Evolutionary conservation across 2,888 invertebrate genomes (phyloP).

Genomic region (Creontiades dilutus): DNA sequence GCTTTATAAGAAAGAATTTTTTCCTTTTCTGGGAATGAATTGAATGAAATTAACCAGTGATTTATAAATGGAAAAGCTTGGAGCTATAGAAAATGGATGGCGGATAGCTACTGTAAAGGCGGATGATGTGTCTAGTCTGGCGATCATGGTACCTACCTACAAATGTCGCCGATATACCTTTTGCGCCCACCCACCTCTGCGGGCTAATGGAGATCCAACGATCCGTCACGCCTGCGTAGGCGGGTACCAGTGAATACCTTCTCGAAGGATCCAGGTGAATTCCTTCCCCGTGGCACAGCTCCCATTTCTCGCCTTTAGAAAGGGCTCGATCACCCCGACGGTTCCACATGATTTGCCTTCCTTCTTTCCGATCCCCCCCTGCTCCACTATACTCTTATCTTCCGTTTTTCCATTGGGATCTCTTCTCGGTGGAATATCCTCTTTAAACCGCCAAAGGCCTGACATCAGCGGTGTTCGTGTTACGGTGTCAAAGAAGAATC

Average conservation of each 20-base stretch:
- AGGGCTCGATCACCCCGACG: conserved; percentile 34
- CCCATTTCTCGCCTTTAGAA: neutral
- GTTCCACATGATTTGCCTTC: conserved; percentile 60
- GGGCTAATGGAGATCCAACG: conserved; percentile 30
- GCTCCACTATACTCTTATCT: neutral
- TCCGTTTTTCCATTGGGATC: conserved; percentile 11
- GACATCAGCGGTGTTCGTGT: neutral
- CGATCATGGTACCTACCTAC: neutral
- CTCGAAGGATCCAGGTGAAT: conserved; percentile 9
- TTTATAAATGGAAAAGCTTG: no score
- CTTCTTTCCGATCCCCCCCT: neutral
- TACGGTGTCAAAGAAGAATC: neutral
- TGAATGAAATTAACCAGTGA: no score
- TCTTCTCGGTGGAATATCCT: conserved; percentile 25
- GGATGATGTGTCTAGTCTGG: no score
- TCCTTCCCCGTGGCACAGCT: conserved; percentile 17
- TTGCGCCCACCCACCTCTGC: neutral
- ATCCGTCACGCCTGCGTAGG: conserved; percentile 6
- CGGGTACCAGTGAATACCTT: conserved; percentile 9
- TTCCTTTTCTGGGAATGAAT: no score
- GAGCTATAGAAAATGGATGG: no score
- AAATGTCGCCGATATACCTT: neutral
- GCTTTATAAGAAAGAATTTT: no score
- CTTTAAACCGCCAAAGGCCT: neutral
- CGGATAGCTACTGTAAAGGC: no score